phyloP scores from a whole-genome alignment of 1,140 invertebrate genomes.

The Gonioctena quinquepunctata region DNA sequence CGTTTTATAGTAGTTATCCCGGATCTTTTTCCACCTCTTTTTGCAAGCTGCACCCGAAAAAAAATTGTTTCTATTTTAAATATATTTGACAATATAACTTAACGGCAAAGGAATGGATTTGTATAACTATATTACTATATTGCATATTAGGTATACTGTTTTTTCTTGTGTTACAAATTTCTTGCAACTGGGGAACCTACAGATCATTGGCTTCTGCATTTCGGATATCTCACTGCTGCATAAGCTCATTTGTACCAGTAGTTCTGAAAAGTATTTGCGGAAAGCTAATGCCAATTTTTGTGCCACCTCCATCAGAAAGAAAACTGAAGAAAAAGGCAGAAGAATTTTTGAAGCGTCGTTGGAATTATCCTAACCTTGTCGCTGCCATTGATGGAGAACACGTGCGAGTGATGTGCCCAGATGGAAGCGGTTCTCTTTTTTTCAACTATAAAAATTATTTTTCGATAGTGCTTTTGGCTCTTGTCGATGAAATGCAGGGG shows the following conservation, averaged over 20 bases:
- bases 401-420: too few relatives aligned
- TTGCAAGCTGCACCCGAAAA: constrained; percentile 15
- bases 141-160: too few relatives aligned
- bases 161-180: constrained; percentile 25
- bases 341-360: constrained; percentile 48
- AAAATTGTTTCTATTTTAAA: neutral
- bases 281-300: constrained; percentile 25
- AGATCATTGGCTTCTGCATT: constrained; percentile 30
- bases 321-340: constrained; percentile 37
- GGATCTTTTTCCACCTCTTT: constrained; percentile 22
- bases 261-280: constrained; percentile 23
- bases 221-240: constrained; percentile 30
- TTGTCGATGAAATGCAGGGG: too few relatives aligned
- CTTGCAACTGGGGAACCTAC: constrained; percentile 32
- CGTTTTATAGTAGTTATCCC: constrained; percentile 4
- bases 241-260: constrained; percentile 22
- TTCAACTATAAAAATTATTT: constrained; percentile 28
- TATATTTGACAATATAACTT: too few relatives aligned
- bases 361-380: constrained; percentile 26
- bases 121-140: too few relatives aligned
- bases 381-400: constrained; percentile 48
- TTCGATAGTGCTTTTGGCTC: constrained; percentile 54
- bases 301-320: constrained; percentile 15
- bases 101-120: too few relatives aligned
- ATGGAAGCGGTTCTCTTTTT: too few relatives aligned